Conservation (phyloP, 1,140 invertebrate species). For the Cyclina sinensis region DNA sequence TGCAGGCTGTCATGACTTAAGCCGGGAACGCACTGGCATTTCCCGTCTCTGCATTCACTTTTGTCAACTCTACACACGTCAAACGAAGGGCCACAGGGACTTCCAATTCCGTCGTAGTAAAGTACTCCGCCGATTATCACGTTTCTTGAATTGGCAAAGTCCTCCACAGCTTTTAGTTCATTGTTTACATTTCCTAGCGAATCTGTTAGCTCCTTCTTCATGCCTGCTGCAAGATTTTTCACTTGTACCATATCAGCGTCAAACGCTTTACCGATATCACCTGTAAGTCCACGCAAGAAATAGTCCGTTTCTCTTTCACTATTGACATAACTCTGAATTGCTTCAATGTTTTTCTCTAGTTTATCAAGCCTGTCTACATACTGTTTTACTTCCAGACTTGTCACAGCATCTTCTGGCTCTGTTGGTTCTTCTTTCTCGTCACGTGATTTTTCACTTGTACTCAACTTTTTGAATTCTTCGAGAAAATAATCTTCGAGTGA, state of each 20-base stretch:
- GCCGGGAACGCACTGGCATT: constrained; percentile 38
- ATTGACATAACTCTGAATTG: constrained; percentile 21
- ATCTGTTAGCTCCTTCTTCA: neutral
- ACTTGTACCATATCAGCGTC: neutral
- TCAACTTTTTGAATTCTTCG: neutral
- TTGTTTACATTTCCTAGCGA: neutral
- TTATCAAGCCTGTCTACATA: constrained; percentile 35
- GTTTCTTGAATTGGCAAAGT: constrained; percentile 34
- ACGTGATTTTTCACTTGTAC: neutral
- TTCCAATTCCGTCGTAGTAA: constrained; percentile 39
- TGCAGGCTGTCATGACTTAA: constrained; percentile 42
- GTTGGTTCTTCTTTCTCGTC: neutral
- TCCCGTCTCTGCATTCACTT: constrained; percentile 53
- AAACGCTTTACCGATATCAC: neutral
- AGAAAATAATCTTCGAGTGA: neutral
- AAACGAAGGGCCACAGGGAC: neutral
- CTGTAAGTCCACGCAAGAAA: neutral
- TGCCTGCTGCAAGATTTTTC: neutral
- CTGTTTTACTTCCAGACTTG: neutral
- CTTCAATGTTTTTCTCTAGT: neutral
- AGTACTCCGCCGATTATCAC: constrained; percentile 34
- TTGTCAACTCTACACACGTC: constrained; percentile 19
- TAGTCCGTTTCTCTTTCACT: constrained; percentile 10
- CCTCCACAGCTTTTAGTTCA: neutral
- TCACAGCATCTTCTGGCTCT: neutral